A percentile compares a stretch with the other conserved stretches of the same genome.
phyloP scores from a whole-genome alignment of 2,113 vertebrate species.

The Elachura formosa region DNA sequence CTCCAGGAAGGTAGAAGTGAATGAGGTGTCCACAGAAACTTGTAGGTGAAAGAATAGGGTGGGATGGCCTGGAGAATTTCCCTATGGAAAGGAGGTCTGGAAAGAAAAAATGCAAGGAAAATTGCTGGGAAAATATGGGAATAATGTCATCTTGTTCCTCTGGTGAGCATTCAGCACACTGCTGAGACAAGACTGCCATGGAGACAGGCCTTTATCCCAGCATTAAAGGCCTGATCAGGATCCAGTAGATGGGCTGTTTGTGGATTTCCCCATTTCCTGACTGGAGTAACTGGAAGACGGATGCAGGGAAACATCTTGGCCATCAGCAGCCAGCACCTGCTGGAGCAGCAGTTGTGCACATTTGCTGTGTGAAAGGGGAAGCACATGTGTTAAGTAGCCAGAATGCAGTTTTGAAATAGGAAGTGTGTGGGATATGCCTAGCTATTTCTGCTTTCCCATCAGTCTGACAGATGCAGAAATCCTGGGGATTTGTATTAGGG shows the following conservation, averaged over 20 bases:
- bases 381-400: not conserved
- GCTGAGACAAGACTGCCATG: not conserved
- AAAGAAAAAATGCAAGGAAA: not conserved
- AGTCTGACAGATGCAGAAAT: not conserved
- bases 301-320: not conserved
- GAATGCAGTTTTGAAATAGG: slow-evolving; percentile 3
- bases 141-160: not conserved
- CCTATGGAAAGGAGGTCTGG: not conserved
- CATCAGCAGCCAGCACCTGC: not conserved
- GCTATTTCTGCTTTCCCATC: slow-evolving; percentile 43
- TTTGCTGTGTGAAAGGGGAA: slow-evolving; percentile 1
- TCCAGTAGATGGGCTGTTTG: not conserved
- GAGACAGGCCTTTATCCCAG: not conserved
- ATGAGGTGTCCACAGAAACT: fast-evolving
- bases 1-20: not conserved
- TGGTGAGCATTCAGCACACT: not conserved
- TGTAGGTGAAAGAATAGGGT: not conserved
- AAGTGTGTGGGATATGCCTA: not conserved
- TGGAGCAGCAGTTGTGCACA: not conserved
- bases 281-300: not conserved
- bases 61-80: not conserved
- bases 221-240: not conserved
- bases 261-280: not conserved
- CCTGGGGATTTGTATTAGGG: fast-evolving
- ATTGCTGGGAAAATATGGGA: not conserved